Percentiles rank a stretch among this genome's conserved stretches.
phyloP scores from a whole-genome alignment of 2,888 invertebrate species.

The Colostygia pectinataria region DNA sequence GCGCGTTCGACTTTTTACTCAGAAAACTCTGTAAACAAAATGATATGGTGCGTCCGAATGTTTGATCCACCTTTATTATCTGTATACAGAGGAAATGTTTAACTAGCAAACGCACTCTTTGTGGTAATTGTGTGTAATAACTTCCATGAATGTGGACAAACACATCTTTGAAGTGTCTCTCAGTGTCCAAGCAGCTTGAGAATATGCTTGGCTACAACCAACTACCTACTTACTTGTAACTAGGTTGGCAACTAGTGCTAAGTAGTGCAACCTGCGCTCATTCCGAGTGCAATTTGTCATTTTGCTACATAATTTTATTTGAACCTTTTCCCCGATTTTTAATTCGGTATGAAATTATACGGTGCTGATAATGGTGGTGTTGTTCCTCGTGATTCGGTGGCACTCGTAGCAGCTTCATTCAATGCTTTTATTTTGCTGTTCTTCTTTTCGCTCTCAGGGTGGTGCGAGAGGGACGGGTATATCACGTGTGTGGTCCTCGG shows the following conservation, averaged over 20 bases:
- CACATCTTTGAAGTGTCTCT: slow-evolving; percentile 47
- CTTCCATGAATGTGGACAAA: slow-evolving; percentile 51
- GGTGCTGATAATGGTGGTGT: slow-evolving; percentile 46
- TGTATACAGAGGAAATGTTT: slow-evolving; percentile 74
- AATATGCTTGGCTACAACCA: not conserved
- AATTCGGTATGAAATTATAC: slow-evolving; percentile 41
- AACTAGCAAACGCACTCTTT: slow-evolving; percentile 69
- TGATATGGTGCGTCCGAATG: slow-evolving; percentile 79
- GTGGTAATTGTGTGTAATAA: slow-evolving; percentile 65
- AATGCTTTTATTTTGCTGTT: slow-evolving; percentile 74
- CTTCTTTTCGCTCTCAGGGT: slow-evolving; percentile 55
- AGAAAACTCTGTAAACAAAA: slow-evolving; percentile 83
- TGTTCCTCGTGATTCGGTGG: slow-evolving; percentile 53
- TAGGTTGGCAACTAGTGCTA: too few species aligned
- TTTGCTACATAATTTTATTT: not conserved
- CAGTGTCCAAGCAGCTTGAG: not conserved
- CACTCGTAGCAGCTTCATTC: slow-evolving; percentile 66
- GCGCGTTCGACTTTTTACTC: slow-evolving; percentile 80
- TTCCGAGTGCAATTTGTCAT: not conserved
- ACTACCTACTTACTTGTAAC: slow-evolving; percentile 4
- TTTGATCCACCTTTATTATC: slow-evolving; percentile 81
- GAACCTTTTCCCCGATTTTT: slow-evolving; percentile 34
- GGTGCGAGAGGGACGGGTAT: slow-evolving; percentile 59
- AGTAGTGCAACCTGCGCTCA: not conserved
- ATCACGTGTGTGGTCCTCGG: slow-evolving; percentile 77